Evolutionary conservation across 2,888 invertebrate genomes (phyloP), one percentile per base, ranked within the genome.

Genomic region (Magallana nippona): DNA sequence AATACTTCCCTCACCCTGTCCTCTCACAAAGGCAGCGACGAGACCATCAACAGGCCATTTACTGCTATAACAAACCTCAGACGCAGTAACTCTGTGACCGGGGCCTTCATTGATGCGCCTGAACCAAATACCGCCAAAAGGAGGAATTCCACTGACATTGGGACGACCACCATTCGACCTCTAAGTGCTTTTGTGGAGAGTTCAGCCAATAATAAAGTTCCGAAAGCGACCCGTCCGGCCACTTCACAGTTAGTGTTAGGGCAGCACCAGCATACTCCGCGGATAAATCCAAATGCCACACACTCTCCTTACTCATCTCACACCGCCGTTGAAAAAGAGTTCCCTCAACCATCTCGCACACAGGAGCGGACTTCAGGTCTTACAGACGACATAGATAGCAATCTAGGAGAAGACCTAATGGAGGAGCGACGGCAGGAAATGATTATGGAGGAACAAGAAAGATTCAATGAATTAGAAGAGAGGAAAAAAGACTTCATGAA

Each of bases 381-480:
- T 1, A 87, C 87, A 55, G 89, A 89, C 17, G 87, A 88, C 81
- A 87, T 90, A 27, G 90, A 89, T 56, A 89, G 89, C 80, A 90
- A 88, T 78, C 80, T 92, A 8, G 91, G 91, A 1, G 91, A 89
- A 17, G 90, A 92, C 79, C 82, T 91, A 13, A 90, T 87, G 82
- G 92, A 92, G 71, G 92, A 92, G 79, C 86, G 91, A 17, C 88
- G 92, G 10, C 89, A 90, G 78, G 91, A 91, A 84, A 85, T 92
- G 15, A 78, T 93, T 22, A 88, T 91, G 78, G 89, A 90, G 55
- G 92, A 93, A 88, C 84, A 88, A 32, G 58, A 86, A 27, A 87
- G 88, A 81, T 87, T 88, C 10, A 79, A 84, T 27, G 86, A 85
- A 10, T 84, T 93, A 44, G 87, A 88, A 44, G 84, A 89, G 17